Evolutionary conservation across 2,797 vertebrate species (phyloP).

Genomic region (Alosa sapidissima): DNA sequence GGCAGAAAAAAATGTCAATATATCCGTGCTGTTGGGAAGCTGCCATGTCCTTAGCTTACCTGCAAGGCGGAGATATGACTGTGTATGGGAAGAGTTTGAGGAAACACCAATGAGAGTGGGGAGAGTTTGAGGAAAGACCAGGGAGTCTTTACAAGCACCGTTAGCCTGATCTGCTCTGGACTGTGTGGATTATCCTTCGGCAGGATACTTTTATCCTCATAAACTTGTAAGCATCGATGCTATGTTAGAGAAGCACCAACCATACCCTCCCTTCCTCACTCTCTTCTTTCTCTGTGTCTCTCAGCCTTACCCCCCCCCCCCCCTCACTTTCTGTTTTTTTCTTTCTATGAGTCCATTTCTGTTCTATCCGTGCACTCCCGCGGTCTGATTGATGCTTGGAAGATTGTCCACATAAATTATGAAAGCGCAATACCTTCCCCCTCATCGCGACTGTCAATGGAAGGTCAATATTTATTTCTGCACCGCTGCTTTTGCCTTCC

Average conservation of each 20-base stretch:
- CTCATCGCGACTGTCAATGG: background rate
- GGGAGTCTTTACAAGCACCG: background rate
- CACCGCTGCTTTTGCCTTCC: background rate
- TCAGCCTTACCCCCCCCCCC: background rate
- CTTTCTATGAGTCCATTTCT: background rate
- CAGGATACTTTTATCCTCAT: background rate
- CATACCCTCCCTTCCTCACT: background rate
- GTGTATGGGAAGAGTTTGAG: too few species aligned
- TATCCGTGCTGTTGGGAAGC: background rate
- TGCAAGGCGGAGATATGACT: background rate
- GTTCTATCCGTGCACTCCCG: background rate
- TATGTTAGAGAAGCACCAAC: background rate
- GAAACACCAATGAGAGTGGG: background rate
- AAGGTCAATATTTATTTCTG: conserved; percentile 31
- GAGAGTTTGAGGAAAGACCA: background rate
- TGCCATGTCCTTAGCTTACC: background rate
- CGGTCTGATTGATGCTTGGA: conserved; percentile 4
- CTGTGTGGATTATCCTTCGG: background rate
- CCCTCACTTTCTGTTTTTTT: background rate
- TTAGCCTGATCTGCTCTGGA: background rate
- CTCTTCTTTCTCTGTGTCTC: background rate
- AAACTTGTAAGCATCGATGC: background rate
- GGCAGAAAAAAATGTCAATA: background rate
- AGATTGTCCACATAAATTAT: conserved; percentile 28
- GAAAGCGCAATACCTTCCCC: conserved; percentile 9